phyloP scores from a whole-genome alignment of 1,140 invertebrate genomes.

The Aphis gossypii region DNA sequence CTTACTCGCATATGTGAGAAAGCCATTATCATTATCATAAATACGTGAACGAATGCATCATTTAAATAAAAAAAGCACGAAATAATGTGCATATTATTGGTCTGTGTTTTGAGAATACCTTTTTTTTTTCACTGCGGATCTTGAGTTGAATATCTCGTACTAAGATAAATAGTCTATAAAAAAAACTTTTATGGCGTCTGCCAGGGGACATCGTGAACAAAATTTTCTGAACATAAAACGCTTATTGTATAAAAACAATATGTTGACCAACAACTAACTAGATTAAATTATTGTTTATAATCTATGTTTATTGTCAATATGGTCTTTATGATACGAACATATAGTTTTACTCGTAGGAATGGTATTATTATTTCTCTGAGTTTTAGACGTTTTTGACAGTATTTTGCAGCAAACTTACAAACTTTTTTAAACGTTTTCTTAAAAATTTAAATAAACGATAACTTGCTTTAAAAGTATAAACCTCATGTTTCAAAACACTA shows the following conservation, averaged over 20 bases:
- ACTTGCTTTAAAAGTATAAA: background rate
- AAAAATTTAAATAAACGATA: background rate
- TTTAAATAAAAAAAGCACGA: background rate
- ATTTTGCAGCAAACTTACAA: background rate
- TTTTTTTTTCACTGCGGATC: background rate
- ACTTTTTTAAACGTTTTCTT: background rate
- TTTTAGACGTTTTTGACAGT: background rate
- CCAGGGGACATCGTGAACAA: too few species aligned
- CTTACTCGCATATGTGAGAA: too few species aligned
- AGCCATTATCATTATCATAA: too few species aligned
- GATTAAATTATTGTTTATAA: background rate
- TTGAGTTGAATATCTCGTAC: background rate
- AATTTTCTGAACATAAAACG: too few species aligned
- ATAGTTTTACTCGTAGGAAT: background rate
- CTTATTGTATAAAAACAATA: too few species aligned
- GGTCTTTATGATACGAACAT: background rate
- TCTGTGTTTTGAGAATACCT: background rate
- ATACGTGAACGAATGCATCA: background rate
- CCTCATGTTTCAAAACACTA: background rate
- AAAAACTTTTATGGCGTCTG: rapidly evolving
- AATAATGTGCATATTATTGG: background rate
- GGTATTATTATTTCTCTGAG: background rate
- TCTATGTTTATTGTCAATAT: background rate
- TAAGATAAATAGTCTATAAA: too few species aligned
- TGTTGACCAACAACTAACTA: background rate